phyloP scores from a whole-genome alignment of 2,113 vertebrate genomes.

The Sinosuthora webbiana region DNA sequence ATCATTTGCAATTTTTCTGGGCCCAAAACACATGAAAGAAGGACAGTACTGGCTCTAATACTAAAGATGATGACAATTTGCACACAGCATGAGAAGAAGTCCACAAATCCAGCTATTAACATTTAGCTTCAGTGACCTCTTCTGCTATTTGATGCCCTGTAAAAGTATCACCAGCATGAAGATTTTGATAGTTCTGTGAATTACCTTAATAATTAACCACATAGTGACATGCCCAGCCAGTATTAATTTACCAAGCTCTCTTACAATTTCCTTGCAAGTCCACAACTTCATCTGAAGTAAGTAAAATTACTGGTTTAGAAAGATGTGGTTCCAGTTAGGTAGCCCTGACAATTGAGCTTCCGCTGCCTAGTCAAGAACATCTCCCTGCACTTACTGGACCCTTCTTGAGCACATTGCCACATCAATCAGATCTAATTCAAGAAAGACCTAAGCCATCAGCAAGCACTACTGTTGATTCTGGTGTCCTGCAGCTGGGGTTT shows the following conservation, averaged over 20 bases:
- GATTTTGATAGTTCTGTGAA: not conserved
- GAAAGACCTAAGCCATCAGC: not conserved
- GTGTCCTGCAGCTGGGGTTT: not conserved
- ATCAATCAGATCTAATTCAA: not conserved
- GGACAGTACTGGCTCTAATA: not conserved
- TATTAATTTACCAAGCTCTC: not conserved
- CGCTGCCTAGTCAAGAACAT: not conserved
- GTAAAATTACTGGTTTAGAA: not conserved
- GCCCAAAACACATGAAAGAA: not conserved
- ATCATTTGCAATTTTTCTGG: not conserved
- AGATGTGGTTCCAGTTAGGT: not conserved
- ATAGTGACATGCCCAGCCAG: not conserved
- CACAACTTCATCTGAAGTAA: not conserved
- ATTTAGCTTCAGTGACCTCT: not conserved
- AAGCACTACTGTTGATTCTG: not conserved
- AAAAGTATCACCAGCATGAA: not conserved
- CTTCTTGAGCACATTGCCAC: not conserved
- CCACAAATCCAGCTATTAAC: not conserved
- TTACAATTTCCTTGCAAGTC: not conserved
- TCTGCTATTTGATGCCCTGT: not conserved
- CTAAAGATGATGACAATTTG: not conserved
- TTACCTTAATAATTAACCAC: not conserved
- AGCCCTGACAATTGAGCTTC: fast-evolving
- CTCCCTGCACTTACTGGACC: not conserved
- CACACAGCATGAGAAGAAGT: not conserved